phyloP scores from a whole-genome alignment of 2,888 invertebrate genomes.

The Tanypteryx hageni region DNA sequence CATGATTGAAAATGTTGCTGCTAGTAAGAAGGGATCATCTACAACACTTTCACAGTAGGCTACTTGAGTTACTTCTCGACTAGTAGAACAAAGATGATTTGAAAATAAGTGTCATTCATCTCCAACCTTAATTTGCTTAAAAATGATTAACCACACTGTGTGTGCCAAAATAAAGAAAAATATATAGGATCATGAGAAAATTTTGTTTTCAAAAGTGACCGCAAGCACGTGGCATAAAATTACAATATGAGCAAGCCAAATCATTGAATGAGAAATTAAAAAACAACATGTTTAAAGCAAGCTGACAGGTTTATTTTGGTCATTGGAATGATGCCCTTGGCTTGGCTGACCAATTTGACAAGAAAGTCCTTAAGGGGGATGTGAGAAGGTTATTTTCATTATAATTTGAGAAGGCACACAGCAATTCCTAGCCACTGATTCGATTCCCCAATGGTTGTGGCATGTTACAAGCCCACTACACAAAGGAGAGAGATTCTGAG shows the following conservation, averaged over 20 bases:
- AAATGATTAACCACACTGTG: background rate
- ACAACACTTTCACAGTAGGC: background rate
- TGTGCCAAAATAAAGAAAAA: background rate
- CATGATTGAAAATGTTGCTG: background rate
- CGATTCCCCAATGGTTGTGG: conserved; percentile 5
- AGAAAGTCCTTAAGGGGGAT: background rate
- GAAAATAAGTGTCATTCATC: too few relatives aligned
- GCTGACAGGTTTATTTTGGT: conserved; percentile 45
- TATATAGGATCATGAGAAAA: background rate
- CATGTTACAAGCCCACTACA: conserved; percentile 17
- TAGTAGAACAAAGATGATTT: background rate
- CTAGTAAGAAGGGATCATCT: background rate
- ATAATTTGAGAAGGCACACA: conserved; percentile 49
- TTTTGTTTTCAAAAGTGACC: background rate
- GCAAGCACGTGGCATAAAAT: background rate
- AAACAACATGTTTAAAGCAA: background rate
- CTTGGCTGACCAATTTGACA: background rate
- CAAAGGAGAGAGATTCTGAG: conserved; percentile 41
- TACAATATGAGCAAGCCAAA: background rate
- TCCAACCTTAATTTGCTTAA: background rate
- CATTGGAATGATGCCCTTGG: conserved; percentile 57
- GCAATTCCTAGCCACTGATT: conserved; percentile 48
- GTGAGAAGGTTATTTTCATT: background rate
- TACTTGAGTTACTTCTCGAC: background rate
- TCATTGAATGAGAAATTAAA: background rate